Base-by-base conservation (phyloP, 2,113 vertebrate species). In the Sigmodon hispidus region DNA sequence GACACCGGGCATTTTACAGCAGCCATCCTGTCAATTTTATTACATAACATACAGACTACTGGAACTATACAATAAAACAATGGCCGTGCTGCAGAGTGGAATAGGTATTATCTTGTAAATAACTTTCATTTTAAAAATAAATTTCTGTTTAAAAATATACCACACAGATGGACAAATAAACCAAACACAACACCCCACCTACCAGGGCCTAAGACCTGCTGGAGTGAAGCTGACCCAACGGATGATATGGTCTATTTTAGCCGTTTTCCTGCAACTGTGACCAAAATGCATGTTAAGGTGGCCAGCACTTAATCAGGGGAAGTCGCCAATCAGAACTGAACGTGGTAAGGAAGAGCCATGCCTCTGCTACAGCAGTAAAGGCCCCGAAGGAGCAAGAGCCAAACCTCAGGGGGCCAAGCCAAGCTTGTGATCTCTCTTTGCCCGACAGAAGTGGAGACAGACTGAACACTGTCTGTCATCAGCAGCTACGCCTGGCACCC, bases 91-190 rank as follows among this genome's bases (percentile, higher is more conserved):
- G 96, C 97, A 98, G 97, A 96, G 95, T 98, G 97, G 95, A 93
- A 97, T 97, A 98, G 96, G 98, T 96, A 96, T 97, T 26, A 0
- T 88, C 97, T 97, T 98, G 98, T 98, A 98, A 98, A 97, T 97
- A 87, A 95, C 94, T 97, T 97, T 97, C 90, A 97, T 98, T 98
- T 88, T 97, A 98, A 98, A 98, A 98, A 98, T 98, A 98, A 96
- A 98, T 97, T 98, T 98, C 97, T 99, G 98, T 98, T 98, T 97
- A 98, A 98, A 98, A 96, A 97, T 92, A 96, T 55, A 89, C 67
- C 81, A 95, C 84, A 97, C 76, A 83, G 96, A 75, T 98, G 84
- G 4, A 81, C 21, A 55, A 77, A 69, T 67, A 92, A 90, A 96
- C 7, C 63, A 72, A 86, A 83, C 26, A 29, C 29, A 85, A 95